Evolutionary conservation across 2,113 vertebrate species (phyloP).

Genomic region (Clarias batrachus): DNA sequence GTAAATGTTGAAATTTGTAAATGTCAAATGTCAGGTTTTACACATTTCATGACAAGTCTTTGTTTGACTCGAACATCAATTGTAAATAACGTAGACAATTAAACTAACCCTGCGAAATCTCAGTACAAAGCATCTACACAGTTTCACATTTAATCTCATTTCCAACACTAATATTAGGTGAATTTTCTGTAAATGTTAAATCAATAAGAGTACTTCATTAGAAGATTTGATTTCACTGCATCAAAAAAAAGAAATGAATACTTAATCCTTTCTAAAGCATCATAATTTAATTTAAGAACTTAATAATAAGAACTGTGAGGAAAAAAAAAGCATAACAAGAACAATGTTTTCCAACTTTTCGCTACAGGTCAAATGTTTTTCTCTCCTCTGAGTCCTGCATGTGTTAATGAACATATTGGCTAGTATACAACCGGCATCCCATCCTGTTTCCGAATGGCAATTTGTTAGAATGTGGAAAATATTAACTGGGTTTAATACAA

Average conservation of each 20-base stretch:
- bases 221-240: not conserved
- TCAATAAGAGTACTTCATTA: not conserved
- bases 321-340: not conserved
- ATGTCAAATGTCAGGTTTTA: too few relatives aligned
- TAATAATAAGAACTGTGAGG: not conserved
- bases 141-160: not conserved
- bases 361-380: not conserved
- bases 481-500: constrained; percentile 21
- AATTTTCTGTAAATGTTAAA: not conserved
- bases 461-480: constrained; percentile 28
- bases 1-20: too few relatives aligned
- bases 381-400: not conserved
- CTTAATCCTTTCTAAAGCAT: not conserved
- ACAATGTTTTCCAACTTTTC: not conserved
- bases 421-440: not conserved
- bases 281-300: not conserved
- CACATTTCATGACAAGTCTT: too few relatives aligned
- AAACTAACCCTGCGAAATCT: not conserved
- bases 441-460: constrained; percentile 15
- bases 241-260: not conserved
- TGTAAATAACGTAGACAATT: too few relatives aligned
- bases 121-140: not conserved
- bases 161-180: not conserved
- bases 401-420: constrained; percentile 17
- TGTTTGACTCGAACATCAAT: too few relatives aligned